Conservation (phyloP, 2,888 invertebrate species). For the Sinhomidia bicolor region DNA sequence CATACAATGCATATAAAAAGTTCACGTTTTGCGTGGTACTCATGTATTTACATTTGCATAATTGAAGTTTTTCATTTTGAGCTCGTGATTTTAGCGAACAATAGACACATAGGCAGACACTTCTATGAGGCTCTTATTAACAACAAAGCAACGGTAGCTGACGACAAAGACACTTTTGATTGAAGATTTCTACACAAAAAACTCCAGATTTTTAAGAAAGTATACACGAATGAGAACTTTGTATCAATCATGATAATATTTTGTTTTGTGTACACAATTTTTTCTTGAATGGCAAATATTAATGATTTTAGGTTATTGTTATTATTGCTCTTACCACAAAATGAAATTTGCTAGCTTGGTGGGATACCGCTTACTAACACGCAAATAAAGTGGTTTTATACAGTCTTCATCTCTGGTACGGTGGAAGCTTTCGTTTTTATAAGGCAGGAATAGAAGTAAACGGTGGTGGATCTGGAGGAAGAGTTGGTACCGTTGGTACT, state of each 20-base stretch:
- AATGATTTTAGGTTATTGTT: conserved; percentile 3
- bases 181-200: neutral
- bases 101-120: neutral
- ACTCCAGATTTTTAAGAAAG: neutral
- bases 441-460: conserved; percentile 55
- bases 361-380: too few species aligned
- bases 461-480: conserved; percentile 44
- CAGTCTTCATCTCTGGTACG: neutral
- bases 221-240: neutral
- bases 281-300: neutral
- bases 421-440: neutral
- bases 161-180: conserved; percentile 42
- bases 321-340: neutral
- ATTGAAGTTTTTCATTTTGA: neutral
- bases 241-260: neutral
- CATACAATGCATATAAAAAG: neutral
- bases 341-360: neutral
- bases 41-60: conserved; percentile 16
- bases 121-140: neutral
- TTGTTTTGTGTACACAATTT: neutral
- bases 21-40: neutral
- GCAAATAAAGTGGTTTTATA: neutral
- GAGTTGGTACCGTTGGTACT: neutral
- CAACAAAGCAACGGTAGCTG: neutral
- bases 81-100: conserved; percentile 14